Evolutionary conservation across 2,888 invertebrate species (phyloP).

Genomic region (Phymatocera aterrima): DNA sequence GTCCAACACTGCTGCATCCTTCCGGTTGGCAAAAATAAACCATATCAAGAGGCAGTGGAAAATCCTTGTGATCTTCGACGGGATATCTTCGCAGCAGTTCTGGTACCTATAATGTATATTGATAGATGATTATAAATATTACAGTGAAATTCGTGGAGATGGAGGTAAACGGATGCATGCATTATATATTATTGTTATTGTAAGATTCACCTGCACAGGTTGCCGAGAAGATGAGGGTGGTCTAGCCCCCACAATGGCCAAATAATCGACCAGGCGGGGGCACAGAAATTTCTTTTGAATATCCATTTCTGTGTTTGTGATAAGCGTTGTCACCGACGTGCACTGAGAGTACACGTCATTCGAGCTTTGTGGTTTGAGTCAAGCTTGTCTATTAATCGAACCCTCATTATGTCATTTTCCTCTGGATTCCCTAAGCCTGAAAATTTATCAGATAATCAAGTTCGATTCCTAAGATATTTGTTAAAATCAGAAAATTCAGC

Average conservation of each 20-base stretch:
- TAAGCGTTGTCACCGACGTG: conserved; percentile 67
- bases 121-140: neutral
- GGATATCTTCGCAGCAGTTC: conserved; percentile 97
- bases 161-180: neutral
- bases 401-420: conserved; percentile 65
- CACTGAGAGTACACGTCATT: conserved; percentile 57
- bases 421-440: neutral
- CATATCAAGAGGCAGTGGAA: conserved; percentile 97
- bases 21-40: conserved; percentile 99
- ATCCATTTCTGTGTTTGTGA: conserved; percentile 72
- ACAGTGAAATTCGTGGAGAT: neutral
- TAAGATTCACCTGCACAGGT: conserved; percentile 83
- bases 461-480: neutral
- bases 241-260: conserved; percentile 96
- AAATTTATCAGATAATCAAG: neutral
- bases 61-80: conserved; percentile 96
- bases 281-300: conserved; percentile 89
- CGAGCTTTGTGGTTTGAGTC: conserved; percentile 57
- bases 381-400: conserved; percentile 56
- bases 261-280: conserved; percentile 94
- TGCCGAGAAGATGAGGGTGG: conserved; percentile 84
- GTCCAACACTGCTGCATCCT: conserved; percentile 95
- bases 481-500: neutral
- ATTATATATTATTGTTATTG: neutral
- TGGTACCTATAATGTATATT: conserved; percentile 83